phyloP scores from a whole-genome alignment of 92 coral and sea anemone genomes.

The Paragorgia papillata region DNA sequence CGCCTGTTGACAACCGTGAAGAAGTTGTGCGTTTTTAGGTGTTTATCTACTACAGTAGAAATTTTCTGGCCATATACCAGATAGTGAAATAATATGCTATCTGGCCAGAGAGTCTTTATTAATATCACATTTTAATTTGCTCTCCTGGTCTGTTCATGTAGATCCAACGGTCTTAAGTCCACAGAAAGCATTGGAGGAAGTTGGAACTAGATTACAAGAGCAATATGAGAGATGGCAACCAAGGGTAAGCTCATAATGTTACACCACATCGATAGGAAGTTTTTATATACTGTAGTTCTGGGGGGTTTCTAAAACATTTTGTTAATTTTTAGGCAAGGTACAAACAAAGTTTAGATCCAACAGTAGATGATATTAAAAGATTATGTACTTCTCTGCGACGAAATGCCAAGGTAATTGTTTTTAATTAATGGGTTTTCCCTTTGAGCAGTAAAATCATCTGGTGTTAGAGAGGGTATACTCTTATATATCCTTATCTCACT shows the following conservation, averaged over 20 bases:
- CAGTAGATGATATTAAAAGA: constrained; percentile 92
- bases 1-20: no score
- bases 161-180: constrained; percentile 85
- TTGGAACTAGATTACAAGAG: constrained; percentile 90
- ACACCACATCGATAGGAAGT: neutral
- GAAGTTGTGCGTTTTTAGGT: no score
- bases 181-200: constrained; percentile 83
- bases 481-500: neutral
- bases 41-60: no score
- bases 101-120: no score
- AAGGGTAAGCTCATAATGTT: constrained; percentile 64
- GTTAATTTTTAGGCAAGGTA: constrained; percentile 78
- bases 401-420: constrained; percentile 84
- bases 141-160: constrained; percentile 13
- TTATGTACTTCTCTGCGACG: constrained; percentile 86
- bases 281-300: neutral
- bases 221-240: constrained; percentile 99
- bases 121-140: no score
- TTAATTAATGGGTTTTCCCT: neutral
- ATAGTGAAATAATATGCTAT: no score
- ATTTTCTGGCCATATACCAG: no score
- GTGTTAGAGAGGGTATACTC: no score
- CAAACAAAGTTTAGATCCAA: constrained; percentile 92
- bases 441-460: no score
- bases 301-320: no score